Evolutionary conservation across 2,113 vertebrate species (phyloP).

Genomic region (Callionymus lyra): DNA sequence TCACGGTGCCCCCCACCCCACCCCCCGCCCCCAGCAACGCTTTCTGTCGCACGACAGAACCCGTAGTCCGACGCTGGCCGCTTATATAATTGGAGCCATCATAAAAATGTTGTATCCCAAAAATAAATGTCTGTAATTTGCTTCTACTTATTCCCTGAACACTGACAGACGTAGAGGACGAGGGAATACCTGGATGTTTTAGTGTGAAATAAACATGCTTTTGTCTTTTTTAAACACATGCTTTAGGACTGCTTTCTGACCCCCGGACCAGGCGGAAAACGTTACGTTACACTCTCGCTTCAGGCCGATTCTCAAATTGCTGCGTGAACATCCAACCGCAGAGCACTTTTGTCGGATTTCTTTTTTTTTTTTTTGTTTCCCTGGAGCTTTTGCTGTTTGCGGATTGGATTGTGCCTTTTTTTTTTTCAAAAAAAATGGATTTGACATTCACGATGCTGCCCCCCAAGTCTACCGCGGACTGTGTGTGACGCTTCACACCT

Average conservation of each 20-base stretch:
- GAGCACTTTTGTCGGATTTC: slow-evolving; percentile 46
- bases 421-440: slow-evolving; percentile 34
- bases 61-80: slow-evolving; percentile 48
- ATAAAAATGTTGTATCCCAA: slow-evolving; percentile 84
- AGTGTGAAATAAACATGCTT: slow-evolving; percentile 98
- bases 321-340: slow-evolving; percentile 48
- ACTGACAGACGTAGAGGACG: slow-evolving; percentile 75
- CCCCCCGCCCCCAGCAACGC: slow-evolving; percentile 54
- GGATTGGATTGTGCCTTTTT: slow-evolving; percentile 61
- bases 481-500: slow-evolving; percentile 29
- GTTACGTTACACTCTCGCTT: slow-evolving; percentile 30
- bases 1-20: too few relatives aligned
- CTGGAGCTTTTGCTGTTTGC: slow-evolving; percentile 49
- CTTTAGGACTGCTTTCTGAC: slow-evolving; percentile 96
- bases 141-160: slow-evolving; percentile 82
- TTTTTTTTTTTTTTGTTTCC: slow-evolving; percentile 29
- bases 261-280: slow-evolving; percentile 49
- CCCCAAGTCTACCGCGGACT: slow-evolving; percentile 42
- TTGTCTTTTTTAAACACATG: slow-evolving; percentile 90
- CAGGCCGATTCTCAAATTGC: slow-evolving; percentile 48
- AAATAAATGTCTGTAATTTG: slow-evolving; percentile 95
- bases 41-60: slow-evolving; percentile 57
- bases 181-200: slow-evolving; percentile 85
- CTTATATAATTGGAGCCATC: slow-evolving; percentile 70
- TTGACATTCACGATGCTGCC: slow-evolving; percentile 44